phyloP scores from a whole-genome alignment of 2,797 vertebrate genomes.

The Limnodromus scolopaceus region DNA sequence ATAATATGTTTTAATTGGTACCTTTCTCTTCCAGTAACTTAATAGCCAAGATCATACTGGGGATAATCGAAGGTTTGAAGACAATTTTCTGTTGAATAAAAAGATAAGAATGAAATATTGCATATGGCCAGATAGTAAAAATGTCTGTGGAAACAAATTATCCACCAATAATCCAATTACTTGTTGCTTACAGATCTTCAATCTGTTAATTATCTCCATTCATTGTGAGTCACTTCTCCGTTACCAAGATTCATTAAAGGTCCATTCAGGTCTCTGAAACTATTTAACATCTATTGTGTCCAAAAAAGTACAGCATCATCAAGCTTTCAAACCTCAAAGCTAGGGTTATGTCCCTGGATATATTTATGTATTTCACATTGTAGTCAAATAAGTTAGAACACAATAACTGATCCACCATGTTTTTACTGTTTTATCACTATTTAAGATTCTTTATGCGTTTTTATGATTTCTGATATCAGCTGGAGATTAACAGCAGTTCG shows the following conservation, averaged over 20 bases:
- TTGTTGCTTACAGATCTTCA: conserved; percentile 73
- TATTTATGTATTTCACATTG: background rate
- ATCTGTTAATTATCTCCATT: conserved; percentile 77
- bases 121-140: conserved; percentile 62
- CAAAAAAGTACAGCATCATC: background rate
- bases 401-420: background rate
- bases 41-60: conserved; percentile 44
- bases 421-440: background rate
- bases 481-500: background rate
- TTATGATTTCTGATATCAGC: background rate
- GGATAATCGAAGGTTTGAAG: conserved; percentile 61
- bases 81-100: conserved; percentile 67
- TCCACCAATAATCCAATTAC: conserved; percentile 74
- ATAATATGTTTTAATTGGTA: background rate
- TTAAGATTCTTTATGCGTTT: background rate
- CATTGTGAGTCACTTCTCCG: conserved; percentile 69
- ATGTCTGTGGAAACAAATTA: conserved; percentile 73
- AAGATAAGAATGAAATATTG: conserved; percentile 72
- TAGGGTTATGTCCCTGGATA: background rate
- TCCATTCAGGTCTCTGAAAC: conserved; percentile 27
- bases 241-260: conserved; percentile 62
- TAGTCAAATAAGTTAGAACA: background rate
- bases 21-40: conserved; percentile 52
- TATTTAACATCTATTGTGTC: conserved; percentile 49
- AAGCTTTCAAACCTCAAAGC: background rate